A percentile compares a stretch with the other conserved stretches of the same genome.
Conservation (phyloP, 2,888 invertebrate genomes). For the Acleris cristana region DNA sequence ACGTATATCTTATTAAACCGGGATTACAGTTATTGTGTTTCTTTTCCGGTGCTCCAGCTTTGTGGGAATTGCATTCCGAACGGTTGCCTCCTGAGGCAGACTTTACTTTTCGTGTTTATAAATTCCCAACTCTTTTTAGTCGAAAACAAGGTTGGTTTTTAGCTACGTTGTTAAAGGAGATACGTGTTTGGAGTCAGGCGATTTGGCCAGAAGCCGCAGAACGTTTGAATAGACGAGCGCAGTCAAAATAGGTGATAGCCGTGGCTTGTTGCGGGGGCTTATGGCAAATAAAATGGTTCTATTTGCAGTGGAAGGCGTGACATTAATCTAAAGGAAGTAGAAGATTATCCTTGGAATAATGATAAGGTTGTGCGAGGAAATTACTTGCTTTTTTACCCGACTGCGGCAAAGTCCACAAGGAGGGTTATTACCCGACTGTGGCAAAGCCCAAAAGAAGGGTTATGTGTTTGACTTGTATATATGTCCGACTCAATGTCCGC, state of each 20-base stretch:
- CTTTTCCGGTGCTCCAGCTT: constrained; percentile 19
- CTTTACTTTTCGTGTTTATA: neutral
- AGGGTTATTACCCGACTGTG: no score
- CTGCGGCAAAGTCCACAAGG: no score
- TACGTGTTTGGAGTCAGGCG: constrained; percentile 2
- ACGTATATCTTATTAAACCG: constrained; percentile 25
- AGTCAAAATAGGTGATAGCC: constrained; percentile 32
- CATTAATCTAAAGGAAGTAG: no score
- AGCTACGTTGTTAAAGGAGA: neutral
- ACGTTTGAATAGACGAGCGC: constrained; percentile 31
- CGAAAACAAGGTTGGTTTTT: neutral
- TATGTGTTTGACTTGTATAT: no score
- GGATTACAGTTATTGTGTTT: constrained; percentile 24
- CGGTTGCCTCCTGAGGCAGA: neutral
- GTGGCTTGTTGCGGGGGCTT: constrained; percentile 22
- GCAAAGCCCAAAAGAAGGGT: no score
- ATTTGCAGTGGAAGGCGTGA: no score
- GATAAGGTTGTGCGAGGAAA: no score
- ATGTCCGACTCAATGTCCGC: no score
- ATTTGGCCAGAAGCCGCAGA: constrained; percentile 9
- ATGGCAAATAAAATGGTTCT: neutral
- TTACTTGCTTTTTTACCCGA: no score
- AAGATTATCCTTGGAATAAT: no score
- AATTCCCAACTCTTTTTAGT: neutral
- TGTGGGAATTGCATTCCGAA: constrained; percentile 10